Base-by-base conservation (phyloP, 1,140 invertebrate species). In the Temnothorax curvispinosus region DNA sequence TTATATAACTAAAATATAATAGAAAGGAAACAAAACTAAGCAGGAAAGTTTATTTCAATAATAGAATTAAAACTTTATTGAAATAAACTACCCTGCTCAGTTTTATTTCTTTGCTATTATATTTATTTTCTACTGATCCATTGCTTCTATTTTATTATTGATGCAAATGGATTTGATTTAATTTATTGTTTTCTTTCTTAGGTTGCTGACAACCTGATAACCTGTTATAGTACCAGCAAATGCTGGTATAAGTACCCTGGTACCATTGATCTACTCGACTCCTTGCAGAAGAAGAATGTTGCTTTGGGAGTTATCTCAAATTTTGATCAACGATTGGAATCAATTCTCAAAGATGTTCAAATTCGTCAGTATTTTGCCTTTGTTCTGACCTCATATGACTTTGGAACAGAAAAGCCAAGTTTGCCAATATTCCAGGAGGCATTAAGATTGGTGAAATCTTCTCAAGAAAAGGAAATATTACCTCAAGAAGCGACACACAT, bases 251-350 rank as follows among this genome's bases (percentile, higher is more conserved):
- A 96, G 27, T 96, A 96, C 88, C 96, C 97, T 54, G 97, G 97
- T 6, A 96, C 96, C 15, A 90, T 96, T 3, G 96, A 97, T 44
- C 93, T 98, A 50, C 95, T 99, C 0, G 93, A 96, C 47, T 95
- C 96, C 85, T 92, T 98, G 18, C 96, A 95, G 76, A 90, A 93
- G 38, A 93, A 93, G 32, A 90, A 94, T 58, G 90, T 97, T 15
- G 91, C 95, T 5, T 87, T 99, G 35, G 98, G 98, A 21, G 96
- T 98, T 0, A 97, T 99, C 88, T 98, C 98, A 15, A 99, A 99
- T 95, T 98, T 97, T 95, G 98, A 99, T 95, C 97, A 98, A 65
- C 96, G 98, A 76, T 94, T 99, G 0, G 95, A 97, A 71, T 94
- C 95, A 3, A 96, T 98, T 78, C 94, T 99, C 38, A 76, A 93